Evolutionary conservation across 2,113 vertebrate species (phyloP).

Genomic region (Panurus biarmicus): DNA sequence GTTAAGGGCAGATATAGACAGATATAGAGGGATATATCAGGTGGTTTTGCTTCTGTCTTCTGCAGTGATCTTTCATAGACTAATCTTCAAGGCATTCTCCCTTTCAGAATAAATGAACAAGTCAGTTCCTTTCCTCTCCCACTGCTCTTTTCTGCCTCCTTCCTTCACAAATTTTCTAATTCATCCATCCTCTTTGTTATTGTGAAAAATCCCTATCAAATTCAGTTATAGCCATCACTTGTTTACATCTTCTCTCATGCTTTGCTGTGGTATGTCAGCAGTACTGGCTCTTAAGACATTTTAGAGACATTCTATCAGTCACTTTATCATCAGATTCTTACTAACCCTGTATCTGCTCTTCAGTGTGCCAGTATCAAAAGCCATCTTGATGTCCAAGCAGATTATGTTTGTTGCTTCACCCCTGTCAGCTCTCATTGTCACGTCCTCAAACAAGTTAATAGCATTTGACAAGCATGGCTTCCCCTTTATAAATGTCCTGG

Average conservation of each 20-base stretch:
- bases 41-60: neutral
- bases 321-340: constrained; percentile 6
- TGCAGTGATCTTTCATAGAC: neutral
- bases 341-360: constrained; percentile 30
- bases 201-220: neutral
- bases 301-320: constrained; percentile 11
- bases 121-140: neutral
- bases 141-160: neutral
- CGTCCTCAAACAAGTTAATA: constrained; percentile 65
- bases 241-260: neutral
- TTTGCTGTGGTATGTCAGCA: neutral
- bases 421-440: constrained; percentile 62
- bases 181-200: neutral
- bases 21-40: neutral
- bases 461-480: constrained; percentile 65
- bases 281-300: neutral
- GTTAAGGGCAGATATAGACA: neutral
- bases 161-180: neutral
- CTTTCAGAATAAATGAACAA: neutral
- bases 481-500: constrained; percentile 54
- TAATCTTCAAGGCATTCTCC: neutral
- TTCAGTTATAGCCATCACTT: neutral
- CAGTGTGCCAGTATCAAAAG: constrained; percentile 46
- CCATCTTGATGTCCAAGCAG: constrained; percentile 61
- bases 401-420: constrained; percentile 65